Base-by-base conservation (phyloP, 2,888 invertebrate genomes). In the Acleris literana region DNA sequence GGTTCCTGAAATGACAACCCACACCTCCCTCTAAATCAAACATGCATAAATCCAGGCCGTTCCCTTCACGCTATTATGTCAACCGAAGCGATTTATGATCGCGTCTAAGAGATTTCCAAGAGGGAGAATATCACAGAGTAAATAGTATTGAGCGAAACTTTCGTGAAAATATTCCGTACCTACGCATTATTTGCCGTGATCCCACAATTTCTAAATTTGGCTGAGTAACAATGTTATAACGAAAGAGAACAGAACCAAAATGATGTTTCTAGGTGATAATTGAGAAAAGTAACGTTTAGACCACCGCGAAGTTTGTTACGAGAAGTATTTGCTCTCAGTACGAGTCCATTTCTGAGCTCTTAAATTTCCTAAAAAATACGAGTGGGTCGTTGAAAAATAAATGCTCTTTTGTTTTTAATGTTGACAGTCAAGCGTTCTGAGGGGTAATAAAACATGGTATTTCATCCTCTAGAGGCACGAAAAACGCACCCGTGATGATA, bases 1-100 rank as follows among this genome's bases (percentile, higher is more conserved):
- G 74, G 76, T 75, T 75, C 75, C 75, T 76, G 76, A 81, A 82
- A 85, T 82, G 84, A 83, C 83, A 84, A 81, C 81, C 77, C 81
- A 81, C 78, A 83, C 83, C 83, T 82, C 79, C 81, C 79, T 82
- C 81, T 87, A 89, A 89, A 90, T 91, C 90, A 88, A 88, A 90
- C 87, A 84, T 85, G 87, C 86, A 90, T 90, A 90, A 90, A 90
- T 90, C 89, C 86, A 85, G 80, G 80, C 84, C 84, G 79, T 85
- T 86, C 86, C 87, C 87, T 88, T 88, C 84, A 85, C 86, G 88
- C 89, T 87, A 89, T 91, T 90, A 90, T 87, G 90, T 90, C 90
- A 90, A 86, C 85, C 83, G 83, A 87, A 87, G 85, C 88, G 89
- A 90, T 91, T 91, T 92, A 91, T 89, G 90, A 88, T 87, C 84